phyloP scores from a whole-genome alignment of 92 coral and sea anemone species.

The Porites divaricata region DNA sequence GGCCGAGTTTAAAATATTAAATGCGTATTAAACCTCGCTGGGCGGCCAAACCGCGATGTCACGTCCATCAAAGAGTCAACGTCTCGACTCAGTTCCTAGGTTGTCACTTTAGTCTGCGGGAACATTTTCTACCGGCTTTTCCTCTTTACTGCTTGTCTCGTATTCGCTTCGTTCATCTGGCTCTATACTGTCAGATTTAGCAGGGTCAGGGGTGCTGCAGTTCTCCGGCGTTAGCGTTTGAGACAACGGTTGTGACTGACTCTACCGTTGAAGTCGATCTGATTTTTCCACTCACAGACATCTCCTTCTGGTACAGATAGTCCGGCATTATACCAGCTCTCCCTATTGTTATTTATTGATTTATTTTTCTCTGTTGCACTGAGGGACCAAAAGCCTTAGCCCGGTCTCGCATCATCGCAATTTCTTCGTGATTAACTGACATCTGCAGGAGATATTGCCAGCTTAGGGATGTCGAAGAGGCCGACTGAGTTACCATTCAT shows the following conservation, averaged over 20 bases:
- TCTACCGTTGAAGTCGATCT: conserved; percentile 2
- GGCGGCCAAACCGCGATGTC: too few relatives aligned
- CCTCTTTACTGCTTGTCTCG: background rate
- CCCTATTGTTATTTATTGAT: conserved; percentile 39
- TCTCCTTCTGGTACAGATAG: background rate
- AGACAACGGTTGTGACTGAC: conserved; percentile 11
- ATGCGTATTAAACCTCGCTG: too few relatives aligned
- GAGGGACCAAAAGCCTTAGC: conserved; percentile 36
- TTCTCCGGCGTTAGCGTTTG: background rate
- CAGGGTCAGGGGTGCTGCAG: conserved; percentile 2
- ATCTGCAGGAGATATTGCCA: conserved; percentile 30
- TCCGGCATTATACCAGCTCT: background rate
- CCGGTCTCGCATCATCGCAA: conserved; percentile 47
- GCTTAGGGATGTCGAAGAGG: conserved; percentile 33
- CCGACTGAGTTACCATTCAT: conserved; percentile 19
- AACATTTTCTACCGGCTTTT: background rate
- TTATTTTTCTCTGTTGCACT: conserved; percentile 47
- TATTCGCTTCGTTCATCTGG: conserved; percentile 1
- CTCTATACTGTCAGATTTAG: background rate
- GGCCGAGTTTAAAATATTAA: too few relatives aligned
- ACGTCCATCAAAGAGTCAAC: too few relatives aligned
- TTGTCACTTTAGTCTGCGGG: too few relatives aligned
- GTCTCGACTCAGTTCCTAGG: too few relatives aligned
- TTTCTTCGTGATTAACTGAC: conserved; percentile 16
- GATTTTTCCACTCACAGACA: conserved; percentile 6